phyloP scores from a whole-genome alignment of 2,113 vertebrate genomes.

The Uropsilus gracilis region DNA sequence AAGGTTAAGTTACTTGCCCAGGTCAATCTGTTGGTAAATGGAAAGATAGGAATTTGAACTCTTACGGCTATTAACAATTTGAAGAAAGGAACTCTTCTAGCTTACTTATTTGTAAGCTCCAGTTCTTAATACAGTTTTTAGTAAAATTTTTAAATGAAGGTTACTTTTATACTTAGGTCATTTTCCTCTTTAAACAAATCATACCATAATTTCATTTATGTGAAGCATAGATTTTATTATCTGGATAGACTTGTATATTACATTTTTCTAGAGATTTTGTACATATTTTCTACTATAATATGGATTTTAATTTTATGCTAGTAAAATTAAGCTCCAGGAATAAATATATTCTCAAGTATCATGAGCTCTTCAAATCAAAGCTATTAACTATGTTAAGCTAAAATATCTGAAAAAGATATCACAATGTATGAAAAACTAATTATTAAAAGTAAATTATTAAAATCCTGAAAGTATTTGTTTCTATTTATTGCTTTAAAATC shows the following conservation, averaged over 20 bases:
- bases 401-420: slow-evolving; percentile 35
- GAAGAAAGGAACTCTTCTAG: neutral
- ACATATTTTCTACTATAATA: neutral
- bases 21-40: neutral
- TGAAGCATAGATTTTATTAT: neutral
- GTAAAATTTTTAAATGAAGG: slow-evolving; percentile 29
- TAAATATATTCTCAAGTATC: slow-evolving; percentile 27
- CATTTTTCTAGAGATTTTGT: neutral
- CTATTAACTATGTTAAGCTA: neutral
- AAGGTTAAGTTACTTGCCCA: neutral
- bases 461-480: slow-evolving; percentile 27
- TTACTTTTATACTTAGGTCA: neutral
- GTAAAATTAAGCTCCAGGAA: neutral
- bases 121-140: neutral
- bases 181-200: slow-evolving; percentile 45
- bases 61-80: neutral
- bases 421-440: slow-evolving; percentile 1
- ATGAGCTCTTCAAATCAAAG: slow-evolving; percentile 49
- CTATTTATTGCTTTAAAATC: slow-evolving; percentile 5
- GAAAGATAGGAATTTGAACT: neutral
- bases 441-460: neutral
- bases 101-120: neutral
- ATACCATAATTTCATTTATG: slow-evolving; percentile 16
- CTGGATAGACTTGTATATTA: accelerated
- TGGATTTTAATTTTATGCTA: neutral